Evolutionary conservation across 2,797 vertebrate species (phyloP).

Genomic region (Falco novaeseelandiae): DNA sequence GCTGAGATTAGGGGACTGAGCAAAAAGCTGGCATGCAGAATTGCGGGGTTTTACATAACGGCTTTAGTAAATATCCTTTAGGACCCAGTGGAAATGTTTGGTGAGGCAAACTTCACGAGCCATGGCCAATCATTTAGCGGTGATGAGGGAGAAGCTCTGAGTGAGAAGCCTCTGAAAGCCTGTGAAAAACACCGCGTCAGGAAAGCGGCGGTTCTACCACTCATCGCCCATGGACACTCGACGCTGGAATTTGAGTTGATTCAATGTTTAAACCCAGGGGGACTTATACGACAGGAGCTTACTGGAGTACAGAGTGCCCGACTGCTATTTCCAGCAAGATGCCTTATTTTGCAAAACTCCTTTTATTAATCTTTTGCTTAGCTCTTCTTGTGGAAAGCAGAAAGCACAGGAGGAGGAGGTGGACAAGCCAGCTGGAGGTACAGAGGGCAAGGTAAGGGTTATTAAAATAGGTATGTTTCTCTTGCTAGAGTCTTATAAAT

Average conservation of each 20-base stretch:
- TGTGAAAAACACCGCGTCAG: slow-evolving; percentile 1
- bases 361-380: slow-evolving; percentile 81
- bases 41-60: slow-evolving; percentile 72
- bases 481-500: not conserved
- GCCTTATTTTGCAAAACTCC: slow-evolving; percentile 77
- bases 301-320: slow-evolving; percentile 70
- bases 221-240: not conserved
- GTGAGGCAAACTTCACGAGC: slow-evolving; percentile 53
- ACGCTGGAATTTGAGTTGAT: slow-evolving; percentile 46
- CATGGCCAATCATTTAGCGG: slow-evolving; percentile 71
- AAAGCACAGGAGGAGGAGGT: slow-evolving; percentile 83
- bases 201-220: not conserved
- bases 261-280: slow-evolving; percentile 67
- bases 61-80: slow-evolving; percentile 71
- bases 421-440: slow-evolving; percentile 79
- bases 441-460: slow-evolving; percentile 83
- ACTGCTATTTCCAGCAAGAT: slow-evolving; percentile 74
- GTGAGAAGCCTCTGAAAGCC: not conserved
- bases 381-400: slow-evolving; percentile 81
- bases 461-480: rapidly evolving
- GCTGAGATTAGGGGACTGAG: slow-evolving; percentile 77
- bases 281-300: slow-evolving; percentile 51
- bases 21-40: slow-evolving; percentile 65
- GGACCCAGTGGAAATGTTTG: slow-evolving; percentile 64
- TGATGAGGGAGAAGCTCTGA: not conserved